phyloP scores from a whole-genome alignment of 2,797 vertebrate species.

The Paramormyrops hopkinsi region DNA sequence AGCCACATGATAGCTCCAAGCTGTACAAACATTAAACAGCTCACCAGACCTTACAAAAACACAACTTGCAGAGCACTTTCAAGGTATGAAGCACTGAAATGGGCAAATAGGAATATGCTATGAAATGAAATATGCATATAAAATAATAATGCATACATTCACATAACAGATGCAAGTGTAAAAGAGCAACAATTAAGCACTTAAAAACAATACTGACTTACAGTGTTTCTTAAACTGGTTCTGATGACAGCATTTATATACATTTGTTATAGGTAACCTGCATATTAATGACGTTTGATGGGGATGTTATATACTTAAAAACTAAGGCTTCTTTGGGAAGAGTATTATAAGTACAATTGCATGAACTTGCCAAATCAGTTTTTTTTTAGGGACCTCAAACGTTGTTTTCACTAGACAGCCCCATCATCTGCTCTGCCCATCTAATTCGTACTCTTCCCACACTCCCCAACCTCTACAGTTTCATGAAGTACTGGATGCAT shows the following conservation, averaged over 20 bases:
- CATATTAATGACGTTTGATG: neutral
- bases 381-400: neutral
- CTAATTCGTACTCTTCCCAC: neutral
- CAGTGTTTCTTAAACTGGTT: neutral
- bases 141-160: neutral
- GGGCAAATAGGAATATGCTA: neutral
- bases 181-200: neutral
- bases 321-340: neutral
- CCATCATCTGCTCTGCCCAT: neutral
- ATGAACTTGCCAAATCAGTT: neutral
- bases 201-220: neutral
- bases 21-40: conserved; percentile 21
- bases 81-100: neutral
- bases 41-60: conserved; percentile 21
- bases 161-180: neutral
- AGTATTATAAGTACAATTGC: neutral
- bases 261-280: neutral
- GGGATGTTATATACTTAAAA: neutral
- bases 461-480: neutral
- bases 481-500: neutral
- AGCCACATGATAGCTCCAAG: conserved; percentile 20
- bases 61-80: neutral
- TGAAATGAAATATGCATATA: neutral
- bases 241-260: neutral
- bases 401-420: neutral